phyloP scores from a whole-genome alignment of 2,797 vertebrate species.

The Fratercula arctica region DNA sequence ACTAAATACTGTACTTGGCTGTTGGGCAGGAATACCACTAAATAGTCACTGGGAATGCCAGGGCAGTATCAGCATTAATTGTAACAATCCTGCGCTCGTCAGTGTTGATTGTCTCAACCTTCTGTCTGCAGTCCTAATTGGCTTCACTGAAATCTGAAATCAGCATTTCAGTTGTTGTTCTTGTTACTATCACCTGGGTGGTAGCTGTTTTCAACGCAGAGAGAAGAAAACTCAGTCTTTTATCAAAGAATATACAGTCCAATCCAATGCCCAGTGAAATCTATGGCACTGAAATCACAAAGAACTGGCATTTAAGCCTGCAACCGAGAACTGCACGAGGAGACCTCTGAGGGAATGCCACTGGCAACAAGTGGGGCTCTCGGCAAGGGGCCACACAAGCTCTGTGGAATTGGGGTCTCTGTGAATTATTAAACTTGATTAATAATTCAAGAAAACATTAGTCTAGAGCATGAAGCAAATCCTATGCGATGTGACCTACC shows the following conservation, averaged over 20 bases:
- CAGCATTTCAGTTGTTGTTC: neutral
- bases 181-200: neutral
- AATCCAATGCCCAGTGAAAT: neutral
- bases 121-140: neutral
- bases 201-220: neutral
- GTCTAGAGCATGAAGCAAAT: constrained; percentile 29
- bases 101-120: neutral
- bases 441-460: constrained; percentile 53
- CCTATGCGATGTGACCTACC: neutral
- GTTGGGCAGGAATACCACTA: neutral
- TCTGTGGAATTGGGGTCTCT: neutral
- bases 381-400: neutral
- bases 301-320: neutral
- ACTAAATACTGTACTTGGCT: neutral
- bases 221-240: neutral
- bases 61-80: neutral
- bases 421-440: constrained; percentile 55
- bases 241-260: neutral
- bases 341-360: neutral
- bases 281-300: neutral
- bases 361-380: neutral
- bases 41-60: neutral
- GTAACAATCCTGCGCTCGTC: neutral
- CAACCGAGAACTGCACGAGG: neutral
- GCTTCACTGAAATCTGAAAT: neutral